A percentile compares a stretch with the other conserved stretches of the same genome.
Conservation (phyloP, 2,113 vertebrate genomes). For the Rhegmatorhina hoffmannsi region DNA sequence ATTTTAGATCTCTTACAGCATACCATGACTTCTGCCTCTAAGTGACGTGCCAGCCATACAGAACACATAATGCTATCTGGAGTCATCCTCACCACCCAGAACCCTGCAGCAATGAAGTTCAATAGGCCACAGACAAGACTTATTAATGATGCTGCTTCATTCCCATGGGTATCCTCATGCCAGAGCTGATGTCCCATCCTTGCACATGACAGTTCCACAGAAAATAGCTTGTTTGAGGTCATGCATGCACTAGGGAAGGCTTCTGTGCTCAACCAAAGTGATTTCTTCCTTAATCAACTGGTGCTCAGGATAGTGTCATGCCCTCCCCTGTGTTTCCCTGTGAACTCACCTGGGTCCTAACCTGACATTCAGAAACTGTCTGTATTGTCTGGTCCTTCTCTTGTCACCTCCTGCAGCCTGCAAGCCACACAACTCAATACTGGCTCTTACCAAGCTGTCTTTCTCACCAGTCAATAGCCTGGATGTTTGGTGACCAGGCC, state of each 20-base stretch:
- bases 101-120: neutral
- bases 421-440: neutral
- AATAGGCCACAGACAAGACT: fast-evolving
- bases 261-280: neutral
- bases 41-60: neutral
- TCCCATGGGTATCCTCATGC: neutral
- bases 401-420: neutral
- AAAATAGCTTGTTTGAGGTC: neutral
- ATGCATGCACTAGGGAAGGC: fast-evolving
- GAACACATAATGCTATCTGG: fast-evolving
- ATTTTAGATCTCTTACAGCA: neutral
- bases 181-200: neutral
- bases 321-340: neutral
- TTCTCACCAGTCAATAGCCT: neutral
- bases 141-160: neutral
- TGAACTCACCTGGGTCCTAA: neutral
- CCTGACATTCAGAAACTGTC: fast-evolving
- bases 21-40: neutral
- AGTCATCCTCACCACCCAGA: fast-evolving
- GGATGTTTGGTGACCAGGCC: neutral
- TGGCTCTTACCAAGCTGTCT: neutral
- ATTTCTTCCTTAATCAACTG: neutral
- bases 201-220: neutral
- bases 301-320: neutral
- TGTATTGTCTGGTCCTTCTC: neutral